Evolutionary conservation across 2,888 invertebrate species (phyloP), one percentile per base, ranked within the genome.

Genomic region (Aphidius colemani): DNA sequence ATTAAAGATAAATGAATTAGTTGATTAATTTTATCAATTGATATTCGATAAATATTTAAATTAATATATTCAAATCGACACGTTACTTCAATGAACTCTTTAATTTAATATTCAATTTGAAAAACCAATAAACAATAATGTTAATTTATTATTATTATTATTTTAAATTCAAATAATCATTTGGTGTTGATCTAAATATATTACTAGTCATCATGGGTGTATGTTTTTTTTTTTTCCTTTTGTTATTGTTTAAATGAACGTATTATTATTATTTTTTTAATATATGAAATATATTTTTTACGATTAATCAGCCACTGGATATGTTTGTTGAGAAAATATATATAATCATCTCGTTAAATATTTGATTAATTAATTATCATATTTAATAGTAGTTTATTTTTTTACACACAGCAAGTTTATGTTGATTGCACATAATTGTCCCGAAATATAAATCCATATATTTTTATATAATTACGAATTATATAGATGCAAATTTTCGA

Each of bases 251-350:
- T 50, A 8, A 4, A 50, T 11, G 7, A 11, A 18, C 18, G 50
- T 18, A 50, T 13, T 18, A 50, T 50, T 13, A 13, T 50, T 18
- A 50, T 18, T 50, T 5, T 7, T 13, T 50, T 11, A 18, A 53
- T 18, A 45, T 64, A 64, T 59, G 56, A 59, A 64, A 59, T 59
- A 64, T 64, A 64, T 48, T 11, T 8, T 46, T 51, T 61, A 46
- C 61, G 63, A 74, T 73, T 70, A 75, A 74, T 75, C 57, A 62
- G 66, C 70, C 69, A 71, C 73, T 73, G 75, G 80, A 80, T 80
- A 80, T 80, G 79, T 80, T 70, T 75, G 67, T 74, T 75, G 75
- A 76, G 75, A 77, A 76, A 77, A 75, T 76, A 74, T 75, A 72
- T 74, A 74, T 74, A 67, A 70, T 70, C 63, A 66, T 44, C 18